Evolutionary conservation across 2,888 invertebrate genomes (phyloP).

Genomic region (Sepiola atlantica): DNA sequence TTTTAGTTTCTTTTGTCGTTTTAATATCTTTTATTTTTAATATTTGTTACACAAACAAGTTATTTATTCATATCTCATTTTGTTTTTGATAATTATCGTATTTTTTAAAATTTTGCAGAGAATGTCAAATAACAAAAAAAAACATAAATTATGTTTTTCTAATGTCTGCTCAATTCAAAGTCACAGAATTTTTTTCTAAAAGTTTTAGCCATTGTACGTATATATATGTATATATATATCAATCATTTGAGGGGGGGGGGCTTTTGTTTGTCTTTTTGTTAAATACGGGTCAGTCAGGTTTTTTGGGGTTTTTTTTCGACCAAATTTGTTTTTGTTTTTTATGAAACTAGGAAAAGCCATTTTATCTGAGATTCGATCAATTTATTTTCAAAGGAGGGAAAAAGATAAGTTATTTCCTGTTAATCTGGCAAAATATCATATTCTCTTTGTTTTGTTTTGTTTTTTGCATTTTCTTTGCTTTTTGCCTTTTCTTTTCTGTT

Average conservation of each 20-base stretch:
- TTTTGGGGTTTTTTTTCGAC: neutral
- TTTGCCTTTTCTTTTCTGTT: neutral
- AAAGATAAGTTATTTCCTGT: neutral
- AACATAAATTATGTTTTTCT: neutral
- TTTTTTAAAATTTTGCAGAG: neutral
- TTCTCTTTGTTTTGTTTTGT: neutral
- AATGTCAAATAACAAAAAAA: neutral
- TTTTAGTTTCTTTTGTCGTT: neutral
- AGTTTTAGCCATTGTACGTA: neutral
- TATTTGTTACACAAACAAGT: neutral
- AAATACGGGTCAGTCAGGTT: too few relatives aligned
- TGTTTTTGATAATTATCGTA: neutral
- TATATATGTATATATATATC: neutral
- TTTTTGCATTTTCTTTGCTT: neutral
- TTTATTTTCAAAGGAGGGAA: neutral
- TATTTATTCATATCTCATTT: neutral
- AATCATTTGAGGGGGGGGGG: neutral
- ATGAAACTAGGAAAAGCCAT: neutral
- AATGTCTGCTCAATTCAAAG: neutral
- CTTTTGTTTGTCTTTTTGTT: too few relatives aligned
- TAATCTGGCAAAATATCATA: neutral
- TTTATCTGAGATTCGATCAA: neutral
- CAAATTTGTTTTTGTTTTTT: neutral
- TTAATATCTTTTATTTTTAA: too few relatives aligned
- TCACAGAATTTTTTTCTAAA: neutral